phyloP scores from a whole-genome alignment of 1,140 invertebrate species.

The Chionoecetes opilio region DNA sequence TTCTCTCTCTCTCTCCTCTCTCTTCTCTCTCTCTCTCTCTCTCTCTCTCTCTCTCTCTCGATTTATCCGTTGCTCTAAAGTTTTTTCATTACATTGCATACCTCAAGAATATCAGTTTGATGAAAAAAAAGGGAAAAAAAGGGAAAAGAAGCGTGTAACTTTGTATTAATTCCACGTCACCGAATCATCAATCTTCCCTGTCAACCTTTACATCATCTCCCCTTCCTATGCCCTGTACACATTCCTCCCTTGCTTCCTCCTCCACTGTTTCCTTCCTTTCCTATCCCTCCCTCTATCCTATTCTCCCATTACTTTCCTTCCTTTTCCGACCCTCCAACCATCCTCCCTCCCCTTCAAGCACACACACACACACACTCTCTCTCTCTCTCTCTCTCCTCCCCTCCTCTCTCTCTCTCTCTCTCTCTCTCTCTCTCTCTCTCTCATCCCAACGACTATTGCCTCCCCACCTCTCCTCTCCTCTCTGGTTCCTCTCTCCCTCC shows the following conservation, averaged over 20 bases:
- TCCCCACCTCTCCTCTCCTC: neutral
- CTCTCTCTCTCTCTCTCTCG: too few relatives aligned
- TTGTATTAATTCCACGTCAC: too few relatives aligned
- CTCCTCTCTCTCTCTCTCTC: neutral
- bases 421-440: neutral
- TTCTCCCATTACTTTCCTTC: neutral
- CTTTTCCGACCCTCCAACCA: neutral
- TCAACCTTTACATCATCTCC: too few relatives aligned
- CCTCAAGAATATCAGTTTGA: too few relatives aligned
- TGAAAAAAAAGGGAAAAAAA: too few relatives aligned
- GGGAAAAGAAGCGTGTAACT: too few relatives aligned
- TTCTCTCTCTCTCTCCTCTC: neutral
- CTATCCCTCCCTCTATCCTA: neutral
- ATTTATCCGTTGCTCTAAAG: too few relatives aligned
- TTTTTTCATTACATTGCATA: too few relatives aligned
- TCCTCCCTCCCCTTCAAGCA: neutral
- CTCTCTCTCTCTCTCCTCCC: neutral
- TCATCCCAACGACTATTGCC: neutral
- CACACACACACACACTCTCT: too few relatives aligned
- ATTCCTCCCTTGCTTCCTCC: neutral
- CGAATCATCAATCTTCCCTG: too few relatives aligned
- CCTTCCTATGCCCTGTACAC: too few relatives aligned
- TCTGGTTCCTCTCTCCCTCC: neutral
- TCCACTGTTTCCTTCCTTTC: neutral
- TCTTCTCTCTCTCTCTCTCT: too few relatives aligned